These are phyloP conservation scores for Morone chrysops DNA, from an alignment of 2,113 vertebrate genomes.

Conservation along the genomic window DNA sequence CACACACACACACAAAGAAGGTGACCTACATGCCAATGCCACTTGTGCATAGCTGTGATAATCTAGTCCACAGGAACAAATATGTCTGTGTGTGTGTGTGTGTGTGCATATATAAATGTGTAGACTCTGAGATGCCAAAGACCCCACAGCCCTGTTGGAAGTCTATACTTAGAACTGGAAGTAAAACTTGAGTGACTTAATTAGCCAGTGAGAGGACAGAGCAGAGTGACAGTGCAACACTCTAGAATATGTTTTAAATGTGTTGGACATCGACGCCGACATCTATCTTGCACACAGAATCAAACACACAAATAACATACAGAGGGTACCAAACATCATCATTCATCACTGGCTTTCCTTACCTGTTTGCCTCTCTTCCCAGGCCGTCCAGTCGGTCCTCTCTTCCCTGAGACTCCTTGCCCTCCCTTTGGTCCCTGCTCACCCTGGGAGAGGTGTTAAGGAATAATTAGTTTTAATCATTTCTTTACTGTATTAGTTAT, in stretches of 20 bases:
- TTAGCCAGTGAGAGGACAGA: slow-evolving; percentile 3
- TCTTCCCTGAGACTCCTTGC: slow-evolving; percentile 72
- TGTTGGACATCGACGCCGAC: not conserved
- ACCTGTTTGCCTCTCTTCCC: slow-evolving; percentile 83
- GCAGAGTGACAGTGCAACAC: not conserved
- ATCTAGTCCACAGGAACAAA: not conserved
- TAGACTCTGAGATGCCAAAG: not conserved
- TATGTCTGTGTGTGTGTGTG: not conserved
- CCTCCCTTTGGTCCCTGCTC: slow-evolving; percentile 78
- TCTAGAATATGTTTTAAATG: not conserved
- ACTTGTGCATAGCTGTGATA: slow-evolving; percentile 34
- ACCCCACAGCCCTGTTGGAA: not conserved
- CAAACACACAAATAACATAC: not conserved
- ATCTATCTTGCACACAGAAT: not conserved
- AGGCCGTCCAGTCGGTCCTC: slow-evolving; percentile 78
- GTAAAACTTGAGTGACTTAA: slow-evolving; percentile 1
- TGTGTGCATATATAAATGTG: not conserved
- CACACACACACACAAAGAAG: slow-evolving; percentile 4
- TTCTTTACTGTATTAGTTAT: not conserved
- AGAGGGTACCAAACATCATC: not conserved
- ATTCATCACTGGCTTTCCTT: not conserved
- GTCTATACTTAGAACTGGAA: slow-evolving; percentile 35
- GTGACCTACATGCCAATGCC: slow-evolving; percentile 20
- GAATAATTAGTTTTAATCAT: not conserved
- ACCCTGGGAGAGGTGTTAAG: slow-evolving; percentile 61